Evolutionary conservation across 2,888 invertebrate genomes (phyloP).

Genomic region (Platycheirus rosarum): DNA sequence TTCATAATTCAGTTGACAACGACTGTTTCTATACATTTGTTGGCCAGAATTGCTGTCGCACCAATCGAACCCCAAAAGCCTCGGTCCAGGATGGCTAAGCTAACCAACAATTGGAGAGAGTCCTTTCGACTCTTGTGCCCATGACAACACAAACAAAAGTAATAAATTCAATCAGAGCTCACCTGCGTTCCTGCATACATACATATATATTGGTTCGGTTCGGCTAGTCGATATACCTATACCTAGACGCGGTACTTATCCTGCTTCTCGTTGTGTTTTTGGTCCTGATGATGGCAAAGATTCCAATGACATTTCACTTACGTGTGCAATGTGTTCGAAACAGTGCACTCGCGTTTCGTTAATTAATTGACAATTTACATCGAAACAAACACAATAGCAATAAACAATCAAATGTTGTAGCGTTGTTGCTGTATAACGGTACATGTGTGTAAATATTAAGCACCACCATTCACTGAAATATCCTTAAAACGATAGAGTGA

Average conservation of each 20-base stretch:
- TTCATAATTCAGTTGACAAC: conserved; percentile 64
- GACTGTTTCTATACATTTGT: conserved; percentile 3
- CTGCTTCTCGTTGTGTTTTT: conserved; percentile 5
- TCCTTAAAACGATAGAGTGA: conserved; percentile 12
- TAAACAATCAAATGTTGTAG: conserved; percentile 65
- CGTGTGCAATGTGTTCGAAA: conserved; percentile 67
- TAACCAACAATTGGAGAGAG: conserved; percentile 3
- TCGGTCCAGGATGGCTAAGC: conserved; percentile 1
- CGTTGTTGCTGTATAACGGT: not conserved
- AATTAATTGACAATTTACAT: conserved; percentile 74
- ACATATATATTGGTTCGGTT: conserved; percentile 9
- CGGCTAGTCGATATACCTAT: not conserved
- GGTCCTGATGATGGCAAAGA: not conserved
- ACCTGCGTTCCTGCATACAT: conserved; percentile 36
- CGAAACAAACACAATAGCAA: conserved; percentile 54
- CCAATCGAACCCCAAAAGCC: not conserved
- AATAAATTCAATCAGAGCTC: conserved; percentile 71
- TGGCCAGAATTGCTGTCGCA: not conserved
- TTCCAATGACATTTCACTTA: conserved; percentile 67
- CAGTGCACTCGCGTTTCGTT: conserved; percentile 64
- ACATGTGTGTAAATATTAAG: conserved; percentile 40
- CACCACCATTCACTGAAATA: conserved; percentile 14
- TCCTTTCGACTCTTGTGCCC: conserved; percentile 23
- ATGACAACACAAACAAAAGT: conserved; percentile 67
- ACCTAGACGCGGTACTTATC: conserved; percentile 10